Conservation (phyloP, 2,113 vertebrate species). For the Colossoma macropomum region DNA sequence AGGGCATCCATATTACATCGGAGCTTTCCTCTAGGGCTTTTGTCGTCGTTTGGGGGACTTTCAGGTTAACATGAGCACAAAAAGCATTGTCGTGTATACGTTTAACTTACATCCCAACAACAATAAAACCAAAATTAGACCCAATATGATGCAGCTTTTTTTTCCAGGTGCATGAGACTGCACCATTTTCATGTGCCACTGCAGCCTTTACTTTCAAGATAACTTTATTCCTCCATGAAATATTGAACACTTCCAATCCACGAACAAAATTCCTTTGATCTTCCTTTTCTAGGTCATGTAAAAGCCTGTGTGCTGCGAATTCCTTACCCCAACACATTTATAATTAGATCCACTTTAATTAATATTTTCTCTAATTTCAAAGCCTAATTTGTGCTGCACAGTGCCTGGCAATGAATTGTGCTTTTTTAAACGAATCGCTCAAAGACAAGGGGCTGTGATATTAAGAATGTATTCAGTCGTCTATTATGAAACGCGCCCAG, state of each 20-base stretch:
- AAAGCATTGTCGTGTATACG: neutral
- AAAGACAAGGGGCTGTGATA: slow-evolving; percentile 16
- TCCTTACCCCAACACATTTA: slow-evolving; percentile 50
- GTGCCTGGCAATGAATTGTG: slow-evolving; percentile 38
- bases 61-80: neutral
- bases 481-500: slow-evolving; percentile 18
- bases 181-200: slow-evolving; percentile 15
- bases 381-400: slow-evolving; percentile 36
- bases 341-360: slow-evolving; percentile 55
- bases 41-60: neutral
- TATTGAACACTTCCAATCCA: slow-evolving; percentile 58
- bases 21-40: neutral
- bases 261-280: slow-evolving; percentile 61
- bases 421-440: slow-evolving; percentile 32
- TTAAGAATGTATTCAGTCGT: slow-evolving; percentile 16
- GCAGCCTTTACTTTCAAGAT: slow-evolving; percentile 17
- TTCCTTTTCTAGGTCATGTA: slow-evolving; percentile 53
- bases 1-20: slow-evolving; percentile 21
- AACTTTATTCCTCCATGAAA: slow-evolving; percentile 51
- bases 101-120: neutral
- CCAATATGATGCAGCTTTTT: neutral
- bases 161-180: neutral
- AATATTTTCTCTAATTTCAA: slow-evolving; percentile 50
- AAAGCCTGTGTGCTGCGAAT: slow-evolving; percentile 45
- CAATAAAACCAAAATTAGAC: neutral